Conservation (phyloP, 2,113 vertebrate genomes). For the Helogale parvula region DNA sequence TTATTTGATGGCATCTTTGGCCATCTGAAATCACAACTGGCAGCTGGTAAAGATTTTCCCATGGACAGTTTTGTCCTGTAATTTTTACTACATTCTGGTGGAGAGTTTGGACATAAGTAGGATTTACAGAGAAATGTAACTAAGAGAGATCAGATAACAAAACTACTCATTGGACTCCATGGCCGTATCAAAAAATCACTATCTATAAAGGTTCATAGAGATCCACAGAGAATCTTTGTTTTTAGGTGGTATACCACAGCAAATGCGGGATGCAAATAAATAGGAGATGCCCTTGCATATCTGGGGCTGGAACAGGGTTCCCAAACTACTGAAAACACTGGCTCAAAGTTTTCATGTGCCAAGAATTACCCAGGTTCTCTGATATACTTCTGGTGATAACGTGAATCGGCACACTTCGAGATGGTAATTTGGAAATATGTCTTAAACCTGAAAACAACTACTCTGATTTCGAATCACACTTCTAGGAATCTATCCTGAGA, state of each 20-base stretch:
- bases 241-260: not conserved
- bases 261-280: conserved; percentile 9
- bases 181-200: not conserved
- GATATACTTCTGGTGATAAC: not conserved
- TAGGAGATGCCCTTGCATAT: not conserved
- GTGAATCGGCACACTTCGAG: not conserved
- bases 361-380: not conserved
- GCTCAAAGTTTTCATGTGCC: not conserved
- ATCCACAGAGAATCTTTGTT: not conserved
- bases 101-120: not conserved
- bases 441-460: not conserved
- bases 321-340: conserved; percentile 20
- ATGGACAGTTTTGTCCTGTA: not conserved
- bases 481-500: not conserved
- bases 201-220: not conserved
- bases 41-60: conserved; percentile 13
- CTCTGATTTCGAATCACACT: not conserved
- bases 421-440: not conserved
- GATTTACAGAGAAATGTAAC: not conserved
- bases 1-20: not conserved
- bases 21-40: not conserved
- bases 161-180: not conserved
- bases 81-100: conserved; percentile 5
- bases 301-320: not conserved
- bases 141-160: not conserved